Percentiles rank a stretch among this genome's conserved stretches.
phyloP scores from a whole-genome alignment of 2,888 invertebrate genomes.

The Lagria hirta region DNA sequence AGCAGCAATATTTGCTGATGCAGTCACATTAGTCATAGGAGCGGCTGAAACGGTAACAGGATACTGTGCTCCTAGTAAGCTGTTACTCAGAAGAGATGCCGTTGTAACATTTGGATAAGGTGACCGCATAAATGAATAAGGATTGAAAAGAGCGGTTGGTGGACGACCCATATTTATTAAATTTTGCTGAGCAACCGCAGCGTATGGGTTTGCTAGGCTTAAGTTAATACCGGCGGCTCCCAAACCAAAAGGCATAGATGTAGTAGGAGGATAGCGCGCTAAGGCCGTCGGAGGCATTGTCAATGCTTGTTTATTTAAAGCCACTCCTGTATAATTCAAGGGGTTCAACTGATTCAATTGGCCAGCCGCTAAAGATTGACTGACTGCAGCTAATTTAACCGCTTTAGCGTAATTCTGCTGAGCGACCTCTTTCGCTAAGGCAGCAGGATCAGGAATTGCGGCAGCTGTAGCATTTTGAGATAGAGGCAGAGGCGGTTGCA shows the following conservation, averaged over 20 bases:
- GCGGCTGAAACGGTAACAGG: constrained; percentile 54
- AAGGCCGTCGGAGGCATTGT: constrained; percentile 49
- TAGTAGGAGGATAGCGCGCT: constrained; percentile 43
- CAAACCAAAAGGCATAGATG: constrained; percentile 41
- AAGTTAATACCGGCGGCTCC: constrained; percentile 46
- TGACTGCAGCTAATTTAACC: constrained; percentile 62
- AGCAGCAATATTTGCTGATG: constrained; percentile 54
- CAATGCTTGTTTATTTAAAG: constrained; percentile 65
- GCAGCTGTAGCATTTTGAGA: constrained; percentile 39
- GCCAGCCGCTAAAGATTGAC: constrained; percentile 37
- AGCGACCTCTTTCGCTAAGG: constrained; percentile 77
- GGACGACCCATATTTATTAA: constrained; percentile 46
- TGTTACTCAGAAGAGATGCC: constrained; percentile 50
- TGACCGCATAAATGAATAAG: constrained; percentile 55
- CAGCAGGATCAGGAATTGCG: constrained; percentile 60
- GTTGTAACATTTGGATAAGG: constrained; percentile 53
- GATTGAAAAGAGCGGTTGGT: constrained; percentile 52
- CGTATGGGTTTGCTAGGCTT: constrained; percentile 48
- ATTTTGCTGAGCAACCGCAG: constrained; percentile 46
- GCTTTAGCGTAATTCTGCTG: constrained; percentile 82
- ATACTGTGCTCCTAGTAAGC: constrained; percentile 49
- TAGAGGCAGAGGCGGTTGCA: constrained; percentile 29
- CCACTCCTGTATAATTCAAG: constrained; percentile 69
- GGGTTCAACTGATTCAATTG: constrained; percentile 58
- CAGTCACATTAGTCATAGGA: constrained; percentile 42